Evolutionary conservation across 30 jellyfish, hydroid and myxozoan genomes (phyloP).

Genomic region (Pseudorhiza aurosa): DNA sequence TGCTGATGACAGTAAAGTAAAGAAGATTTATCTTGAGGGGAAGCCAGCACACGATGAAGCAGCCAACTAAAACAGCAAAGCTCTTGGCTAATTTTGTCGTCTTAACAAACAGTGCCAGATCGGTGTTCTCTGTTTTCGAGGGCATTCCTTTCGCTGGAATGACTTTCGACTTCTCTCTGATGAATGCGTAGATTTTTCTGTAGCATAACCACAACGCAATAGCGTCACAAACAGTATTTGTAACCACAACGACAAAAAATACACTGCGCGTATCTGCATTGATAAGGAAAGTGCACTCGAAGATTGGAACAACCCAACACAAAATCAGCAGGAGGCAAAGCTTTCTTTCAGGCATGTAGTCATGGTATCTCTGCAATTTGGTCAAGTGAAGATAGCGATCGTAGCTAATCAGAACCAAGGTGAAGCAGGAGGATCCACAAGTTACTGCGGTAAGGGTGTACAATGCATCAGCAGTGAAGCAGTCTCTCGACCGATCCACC

Average conservation of each 20-base stretch:
- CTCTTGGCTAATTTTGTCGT: slow-evolving; percentile 17
- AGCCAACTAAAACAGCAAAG: slow-evolving; percentile 7
- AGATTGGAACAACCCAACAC: slow-evolving; percentile 15
- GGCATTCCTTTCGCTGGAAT: background rate
- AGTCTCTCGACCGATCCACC: background rate
- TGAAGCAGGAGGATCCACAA: slow-evolving; percentile 35
- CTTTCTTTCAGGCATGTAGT: background rate
- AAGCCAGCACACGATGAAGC: slow-evolving; percentile 12
- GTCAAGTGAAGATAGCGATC: slow-evolving; percentile 42
- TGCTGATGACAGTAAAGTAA: background rate
- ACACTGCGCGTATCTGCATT: background rate
- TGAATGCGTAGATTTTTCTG: background rate
- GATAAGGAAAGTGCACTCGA: background rate
- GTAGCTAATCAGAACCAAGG: slow-evolving; percentile 18
- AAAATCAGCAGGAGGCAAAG: background rate
- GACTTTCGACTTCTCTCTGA: slow-evolving; percentile 3
- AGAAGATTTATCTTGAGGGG: slow-evolving; percentile 7
- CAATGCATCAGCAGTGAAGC: slow-evolving; percentile 7
- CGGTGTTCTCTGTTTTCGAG: background rate
- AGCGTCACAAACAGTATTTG: background rate
- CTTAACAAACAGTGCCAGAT: background rate
- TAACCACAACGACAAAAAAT: background rate
- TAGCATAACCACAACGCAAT: background rate
- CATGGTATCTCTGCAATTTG: slow-evolving; percentile 1
- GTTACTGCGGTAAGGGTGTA: slow-evolving; percentile 1